Percentiles rank a stretch among this genome's conserved stretches.
These are phyloP conservation scores for Tachina lurida DNA, from an alignment of 2,888 invertebrate species.

Conservation along the genomic window DNA sequence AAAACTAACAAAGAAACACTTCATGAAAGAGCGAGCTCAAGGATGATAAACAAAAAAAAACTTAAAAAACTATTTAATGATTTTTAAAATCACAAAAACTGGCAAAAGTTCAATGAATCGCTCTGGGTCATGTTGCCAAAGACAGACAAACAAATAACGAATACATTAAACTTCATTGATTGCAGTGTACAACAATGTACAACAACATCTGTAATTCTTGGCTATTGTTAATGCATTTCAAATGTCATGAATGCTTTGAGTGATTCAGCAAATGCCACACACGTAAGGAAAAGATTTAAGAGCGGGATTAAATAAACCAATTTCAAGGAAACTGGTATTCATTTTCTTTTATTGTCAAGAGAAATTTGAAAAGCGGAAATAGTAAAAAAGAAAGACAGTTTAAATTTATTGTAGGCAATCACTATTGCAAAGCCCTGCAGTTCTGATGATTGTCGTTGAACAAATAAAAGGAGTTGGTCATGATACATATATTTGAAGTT, in stretches of 20 bases:
- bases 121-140: slow-evolving; percentile 47
- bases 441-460: not conserved
- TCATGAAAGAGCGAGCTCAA: not conserved
- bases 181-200: slow-evolving; percentile 18
- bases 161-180: slow-evolving; percentile 32
- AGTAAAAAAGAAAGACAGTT: not conserved
- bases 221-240: slow-evolving; percentile 37
- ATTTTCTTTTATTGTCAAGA: not conserved
- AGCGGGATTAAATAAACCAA: not conserved
- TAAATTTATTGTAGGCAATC: not conserved
- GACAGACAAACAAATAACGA: slow-evolving; percentile 32
- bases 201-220: slow-evolving; percentile 24
- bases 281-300: slow-evolving; percentile 1
- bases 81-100: slow-evolving; percentile 9
- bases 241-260: slow-evolving; percentile 50
- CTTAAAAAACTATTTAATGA: not conserved
- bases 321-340: not conserved
- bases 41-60: slow-evolving; percentile 34
- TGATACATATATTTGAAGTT: not conserved
- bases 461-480: no score
- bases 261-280: slow-evolving; percentile 50
- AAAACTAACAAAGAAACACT: not conserved
- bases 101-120: slow-evolving; percentile 61
- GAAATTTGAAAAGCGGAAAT: not conserved
- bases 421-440: not conserved